Conservation (phyloP, 2,113 vertebrate species). For the Hydrochoerus hydrochaeris region DNA sequence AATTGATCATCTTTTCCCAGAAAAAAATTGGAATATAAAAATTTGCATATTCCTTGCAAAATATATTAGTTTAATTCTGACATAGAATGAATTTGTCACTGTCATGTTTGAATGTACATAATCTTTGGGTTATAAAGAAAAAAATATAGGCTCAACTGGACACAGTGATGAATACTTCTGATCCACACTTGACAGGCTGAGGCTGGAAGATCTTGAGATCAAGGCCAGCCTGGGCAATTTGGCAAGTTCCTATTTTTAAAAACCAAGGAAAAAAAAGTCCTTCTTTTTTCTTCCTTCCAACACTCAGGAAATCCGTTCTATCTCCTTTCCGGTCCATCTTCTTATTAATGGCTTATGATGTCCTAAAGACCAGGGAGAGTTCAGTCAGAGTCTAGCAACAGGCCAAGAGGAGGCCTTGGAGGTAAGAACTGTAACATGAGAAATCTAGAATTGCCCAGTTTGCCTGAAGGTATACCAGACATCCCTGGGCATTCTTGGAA, state of each 20-base stretch:
- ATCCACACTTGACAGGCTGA: neutral
- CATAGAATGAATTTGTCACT: neutral
- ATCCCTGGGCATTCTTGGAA: constrained; percentile 4
- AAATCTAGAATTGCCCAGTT: neutral
- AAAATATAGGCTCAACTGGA: neutral
- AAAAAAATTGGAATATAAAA: constrained; percentile 13
- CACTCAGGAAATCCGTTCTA: neutral
- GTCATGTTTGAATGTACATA: neutral
- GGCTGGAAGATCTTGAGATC: neutral
- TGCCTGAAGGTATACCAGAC: neutral
- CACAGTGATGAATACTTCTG: neutral
- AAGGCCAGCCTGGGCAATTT: neutral
- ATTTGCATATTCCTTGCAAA: neutral
- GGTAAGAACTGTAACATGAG: neutral
- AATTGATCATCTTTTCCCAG: neutral
- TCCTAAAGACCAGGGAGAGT: neutral
- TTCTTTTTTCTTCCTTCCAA: neutral
- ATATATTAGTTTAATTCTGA: constrained; percentile 32
- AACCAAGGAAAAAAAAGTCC: neutral
- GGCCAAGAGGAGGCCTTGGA: neutral
- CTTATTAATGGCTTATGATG: neutral
- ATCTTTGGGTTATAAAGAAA: constrained; percentile 43
- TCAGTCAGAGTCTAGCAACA: neutral
- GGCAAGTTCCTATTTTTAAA: neutral
- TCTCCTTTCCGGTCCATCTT: neutral